These are phyloP conservation scores for Ceratothoa steindachneri DNA, from an alignment of 2,888 invertebrate genomes.

Conservation along the genomic window DNA sequence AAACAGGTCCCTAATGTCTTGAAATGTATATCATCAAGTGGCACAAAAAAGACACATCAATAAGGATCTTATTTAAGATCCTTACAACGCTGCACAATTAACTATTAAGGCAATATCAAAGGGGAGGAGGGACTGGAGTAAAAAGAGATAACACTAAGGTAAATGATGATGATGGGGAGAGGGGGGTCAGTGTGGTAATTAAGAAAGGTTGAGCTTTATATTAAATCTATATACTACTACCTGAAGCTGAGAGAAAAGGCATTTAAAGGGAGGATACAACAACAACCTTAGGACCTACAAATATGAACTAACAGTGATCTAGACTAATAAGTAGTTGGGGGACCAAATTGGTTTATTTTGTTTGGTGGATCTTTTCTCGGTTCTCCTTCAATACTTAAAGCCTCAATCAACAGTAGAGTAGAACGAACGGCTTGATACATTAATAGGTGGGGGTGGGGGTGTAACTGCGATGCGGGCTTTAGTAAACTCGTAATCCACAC, in stretches of 20 bases:
- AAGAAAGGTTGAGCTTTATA: slow-evolving; percentile 33
- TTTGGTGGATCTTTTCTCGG: background rate
- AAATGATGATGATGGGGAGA: background rate
- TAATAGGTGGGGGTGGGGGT: no score
- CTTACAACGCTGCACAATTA: slow-evolving; percentile 37
- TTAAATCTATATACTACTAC: slow-evolving; percentile 16
- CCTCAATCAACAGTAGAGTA: no score
- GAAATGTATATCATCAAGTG: background rate
- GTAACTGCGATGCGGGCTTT: no score
- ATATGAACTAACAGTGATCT: slow-evolving; percentile 36
- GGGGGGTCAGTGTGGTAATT: background rate
- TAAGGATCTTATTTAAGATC: background rate
- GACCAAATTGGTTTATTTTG: background rate
- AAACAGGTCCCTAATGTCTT: background rate
- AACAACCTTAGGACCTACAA: slow-evolving; percentile 31
- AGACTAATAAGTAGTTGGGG: slow-evolving; percentile 15
- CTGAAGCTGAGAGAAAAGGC: slow-evolving; percentile 26
- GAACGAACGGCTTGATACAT: no score
- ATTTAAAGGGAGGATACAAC: slow-evolving; percentile 31
- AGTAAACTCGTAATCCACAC: no score
- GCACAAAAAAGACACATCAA: slow-evolving; percentile 15
- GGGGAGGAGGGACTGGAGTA: slow-evolving; percentile 13
- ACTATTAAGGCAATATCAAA: slow-evolving; percentile 36
- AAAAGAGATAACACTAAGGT: background rate
- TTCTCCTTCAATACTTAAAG: background rate